Evolutionary conservation across 2,888 invertebrate genomes (phyloP), one percentile per base, ranked within the genome.

Genomic region (Cephonodes hylas): DNA sequence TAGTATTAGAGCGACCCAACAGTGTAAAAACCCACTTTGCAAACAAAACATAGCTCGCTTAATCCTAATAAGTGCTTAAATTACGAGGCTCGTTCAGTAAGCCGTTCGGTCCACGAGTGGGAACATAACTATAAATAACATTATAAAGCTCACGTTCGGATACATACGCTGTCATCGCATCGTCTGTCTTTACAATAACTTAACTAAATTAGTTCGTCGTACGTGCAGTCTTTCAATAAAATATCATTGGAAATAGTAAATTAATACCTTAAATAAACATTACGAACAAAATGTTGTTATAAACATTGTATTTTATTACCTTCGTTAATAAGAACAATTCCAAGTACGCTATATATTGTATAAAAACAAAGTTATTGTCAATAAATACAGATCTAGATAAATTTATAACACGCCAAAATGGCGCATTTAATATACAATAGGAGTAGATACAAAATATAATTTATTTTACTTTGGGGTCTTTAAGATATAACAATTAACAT

Each of bases 51-150:
- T 75, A 72, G 78, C 75, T 80, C 71, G 75, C 86, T 87, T 89
- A 89, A 60, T 69, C 67, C 83, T 86, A 87, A 68, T 63, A 74
- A 72, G 84, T 86, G 85, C 85, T 88, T 86, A 77, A 62, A 75
- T 76, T 75, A 81, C 73, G 81, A 84, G 85, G 83, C 85, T 80
- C 74, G 53, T 76, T 76, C 53, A 69, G 72, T 78, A 82, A 85
- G 87, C 86, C 84, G 75, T 70, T 83, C 74, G 83, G 85, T 86
- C 83, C 85, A 84, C 80, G 67, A 80, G 71, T 74, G 75, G 66
- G 71, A 79, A 79, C 73, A 71, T 84, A 77, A 65, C 82, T 84
- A 84, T 72, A 75, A 70, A 75, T 79, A 72, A 78, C 68, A 72
- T 75, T 81, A 82, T 68, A 66, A 75, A 72, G 73, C 76, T 73